Evolutionary conservation across 2,888 invertebrate genomes (phyloP).

Genomic region (Eudasyphora cyanicolor): DNA sequence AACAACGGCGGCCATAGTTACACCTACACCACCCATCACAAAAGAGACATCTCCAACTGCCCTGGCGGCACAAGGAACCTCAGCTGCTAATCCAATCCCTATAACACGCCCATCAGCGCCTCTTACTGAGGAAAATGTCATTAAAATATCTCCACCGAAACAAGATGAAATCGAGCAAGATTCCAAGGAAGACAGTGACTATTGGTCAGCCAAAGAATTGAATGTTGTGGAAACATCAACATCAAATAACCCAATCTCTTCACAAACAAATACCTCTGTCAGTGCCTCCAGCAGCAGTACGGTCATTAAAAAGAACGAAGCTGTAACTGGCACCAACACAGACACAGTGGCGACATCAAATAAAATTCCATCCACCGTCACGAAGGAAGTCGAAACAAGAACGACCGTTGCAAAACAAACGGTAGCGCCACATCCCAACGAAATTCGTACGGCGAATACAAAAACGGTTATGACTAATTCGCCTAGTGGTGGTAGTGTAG

Average conservation of each 20-base stretch:
- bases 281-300: conserved; percentile 15
- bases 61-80: conserved; percentile 63
- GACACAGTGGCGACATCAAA: conserved; percentile 36
- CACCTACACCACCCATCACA: conserved; percentile 17
- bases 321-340: conserved; percentile 18
- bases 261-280: background rate
- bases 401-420: background rate
- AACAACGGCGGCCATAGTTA: background rate
- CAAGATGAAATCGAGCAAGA: conserved; percentile 80
- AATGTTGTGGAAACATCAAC: conserved; percentile 54
- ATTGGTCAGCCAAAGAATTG: conserved; percentile 82
- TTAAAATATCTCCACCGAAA: conserved; percentile 75
- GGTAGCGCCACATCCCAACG: background rate
- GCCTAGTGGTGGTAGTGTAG: background rate
- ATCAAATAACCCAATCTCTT: conserved; percentile 1
- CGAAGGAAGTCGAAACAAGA: background rate
- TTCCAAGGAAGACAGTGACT: conserved; percentile 86
- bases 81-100: conserved; percentile 40
- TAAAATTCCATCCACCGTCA: background rate
- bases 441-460: background rate
- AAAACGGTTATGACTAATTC: background rate
- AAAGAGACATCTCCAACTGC: conserved; percentile 69
- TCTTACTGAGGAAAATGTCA: conserved; percentile 76
- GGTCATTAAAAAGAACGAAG: conserved; percentile 52
- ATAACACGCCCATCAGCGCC: conserved; percentile 66